Conservation (phyloP, 2,888 invertebrate species). For the Platycheirus rosarum region DNA sequence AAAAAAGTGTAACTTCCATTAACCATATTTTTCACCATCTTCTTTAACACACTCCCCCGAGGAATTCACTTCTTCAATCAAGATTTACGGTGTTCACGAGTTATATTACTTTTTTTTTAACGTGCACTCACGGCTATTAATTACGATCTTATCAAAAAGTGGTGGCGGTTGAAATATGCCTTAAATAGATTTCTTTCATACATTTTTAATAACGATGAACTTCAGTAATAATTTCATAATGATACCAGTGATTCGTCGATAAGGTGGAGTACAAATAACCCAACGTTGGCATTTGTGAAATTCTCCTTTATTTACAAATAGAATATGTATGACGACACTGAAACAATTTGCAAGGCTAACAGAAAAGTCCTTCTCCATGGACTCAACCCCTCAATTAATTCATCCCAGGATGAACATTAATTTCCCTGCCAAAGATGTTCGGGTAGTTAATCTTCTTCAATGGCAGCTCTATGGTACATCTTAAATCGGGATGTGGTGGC, state of each 20-base stretch:
- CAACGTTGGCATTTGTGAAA: not conserved
- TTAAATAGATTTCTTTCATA: constrained; percentile 13
- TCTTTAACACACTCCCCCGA: constrained; percentile 6
- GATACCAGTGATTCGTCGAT: not conserved
- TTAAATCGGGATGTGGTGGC: constrained; percentile 58
- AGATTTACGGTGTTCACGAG: constrained; percentile 58
- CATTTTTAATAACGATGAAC: not conserved
- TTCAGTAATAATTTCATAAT: not conserved
- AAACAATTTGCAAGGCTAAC: constrained; percentile 44
- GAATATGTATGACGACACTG: constrained; percentile 10
- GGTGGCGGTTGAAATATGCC: constrained; percentile 22
- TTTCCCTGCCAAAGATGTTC: constrained; percentile 54
- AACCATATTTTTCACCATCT: constrained; percentile 69
- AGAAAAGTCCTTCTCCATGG: not conserved
- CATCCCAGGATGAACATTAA: constrained; percentile 61
- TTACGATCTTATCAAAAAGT: constrained; percentile 61
- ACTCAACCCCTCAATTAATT: constrained; percentile 46
- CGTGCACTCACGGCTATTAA: constrained; percentile 60
- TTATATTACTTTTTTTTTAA: constrained; percentile 9
- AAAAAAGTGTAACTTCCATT: constrained; percentile 61
- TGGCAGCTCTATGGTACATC: constrained; percentile 26
- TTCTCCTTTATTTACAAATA: too few relatives aligned
- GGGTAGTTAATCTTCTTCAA: constrained; percentile 68
- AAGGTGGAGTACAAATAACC: not conserved
- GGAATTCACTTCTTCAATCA: constrained; percentile 69